Percentiles rank a stretch among this genome's conserved stretches.
Conservation (phyloP, 2,113 vertebrate species). For the Dasyurus viverrinus region DNA sequence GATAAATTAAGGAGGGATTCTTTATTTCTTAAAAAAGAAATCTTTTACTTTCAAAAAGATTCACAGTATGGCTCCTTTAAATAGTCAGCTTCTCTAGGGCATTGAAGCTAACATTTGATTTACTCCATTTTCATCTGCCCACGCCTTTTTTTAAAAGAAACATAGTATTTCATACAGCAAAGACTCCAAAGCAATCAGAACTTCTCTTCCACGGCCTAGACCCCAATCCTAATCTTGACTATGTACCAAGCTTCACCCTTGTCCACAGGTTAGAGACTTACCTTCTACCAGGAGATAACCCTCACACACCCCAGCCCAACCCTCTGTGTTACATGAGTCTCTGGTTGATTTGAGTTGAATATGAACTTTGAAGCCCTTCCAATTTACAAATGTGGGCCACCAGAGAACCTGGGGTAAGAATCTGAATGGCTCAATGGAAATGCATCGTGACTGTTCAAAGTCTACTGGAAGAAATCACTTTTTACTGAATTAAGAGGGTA, state of each 20-base stretch:
- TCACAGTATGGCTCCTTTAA: conserved; percentile 60
- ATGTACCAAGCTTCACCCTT: conserved; percentile 28
- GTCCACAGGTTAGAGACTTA: background rate
- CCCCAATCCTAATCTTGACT: background rate
- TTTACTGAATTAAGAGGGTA: conserved; percentile 75
- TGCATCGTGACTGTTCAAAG: conserved; percentile 17
- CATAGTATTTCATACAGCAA: conserved; percentile 29
- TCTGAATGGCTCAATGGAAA: conserved; percentile 63
- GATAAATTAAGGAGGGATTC: conserved; percentile 50
- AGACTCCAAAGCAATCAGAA: conserved; percentile 18
- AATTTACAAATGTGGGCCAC: conserved; percentile 34
- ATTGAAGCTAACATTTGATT: conserved; percentile 50
- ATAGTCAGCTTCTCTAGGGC: conserved; percentile 19
- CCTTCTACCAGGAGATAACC: background rate
- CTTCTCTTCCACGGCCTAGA: conserved; percentile 21
- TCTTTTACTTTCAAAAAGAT: conserved; percentile 34
- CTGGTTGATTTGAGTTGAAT: background rate
- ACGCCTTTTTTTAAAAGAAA: conserved; percentile 26
- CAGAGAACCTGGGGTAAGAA: background rate
- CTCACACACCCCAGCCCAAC: background rate
- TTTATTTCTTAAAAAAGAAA: background rate
- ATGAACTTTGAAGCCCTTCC: background rate
- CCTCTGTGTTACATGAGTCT: background rate
- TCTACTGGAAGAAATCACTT: conserved; percentile 66
- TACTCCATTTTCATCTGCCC: conserved; percentile 39